phyloP scores from a whole-genome alignment of 1,140 invertebrate genomes.

The Anastrepha obliqua region DNA sequence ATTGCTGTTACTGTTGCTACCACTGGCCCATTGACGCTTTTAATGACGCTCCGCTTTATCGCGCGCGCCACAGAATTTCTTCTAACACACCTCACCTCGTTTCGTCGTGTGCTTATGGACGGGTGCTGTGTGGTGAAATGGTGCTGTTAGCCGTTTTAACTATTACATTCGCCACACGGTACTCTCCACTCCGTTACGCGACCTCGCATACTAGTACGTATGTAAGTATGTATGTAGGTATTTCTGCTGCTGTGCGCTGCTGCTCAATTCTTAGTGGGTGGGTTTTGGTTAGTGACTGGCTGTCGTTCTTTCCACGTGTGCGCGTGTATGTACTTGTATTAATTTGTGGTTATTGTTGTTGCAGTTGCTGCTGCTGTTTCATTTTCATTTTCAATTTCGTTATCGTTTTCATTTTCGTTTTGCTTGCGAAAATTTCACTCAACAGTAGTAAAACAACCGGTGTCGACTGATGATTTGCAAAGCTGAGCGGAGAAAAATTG shows the following conservation, averaged over 20 bases:
- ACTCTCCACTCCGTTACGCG: background rate
- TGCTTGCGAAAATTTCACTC: conserved; percentile 48
- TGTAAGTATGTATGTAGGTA: no score
- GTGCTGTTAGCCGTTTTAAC: conserved; percentile 4
- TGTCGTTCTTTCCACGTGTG: background rate
- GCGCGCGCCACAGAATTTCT: background rate
- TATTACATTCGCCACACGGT: background rate
- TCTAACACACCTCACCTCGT: background rate
- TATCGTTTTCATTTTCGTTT: conserved; percentile 44
- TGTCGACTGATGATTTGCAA: conserved; percentile 49
- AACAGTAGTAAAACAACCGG: conserved; percentile 51
- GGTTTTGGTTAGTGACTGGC: background rate
- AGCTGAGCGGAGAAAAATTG: conserved; percentile 15
- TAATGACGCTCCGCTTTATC: conserved; percentile 15
- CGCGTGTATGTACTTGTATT: background rate
- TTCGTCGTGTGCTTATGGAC: background rate
- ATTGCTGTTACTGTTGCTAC: background rate
- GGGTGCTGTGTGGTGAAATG: background rate
- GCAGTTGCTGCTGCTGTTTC: background rate
- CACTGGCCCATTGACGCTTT: conserved; percentile 24
- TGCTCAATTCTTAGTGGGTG: conserved; percentile 25
- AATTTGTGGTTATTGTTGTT: background rate
- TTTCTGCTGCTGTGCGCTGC: background rate
- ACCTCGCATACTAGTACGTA: no score
- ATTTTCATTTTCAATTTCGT: conserved; percentile 44